Percentiles rank a stretch among this genome's conserved stretches.
Evolutionary conservation across 2,888 invertebrate genomes (phyloP).

Genomic region (Trimorus sp.): DNA sequence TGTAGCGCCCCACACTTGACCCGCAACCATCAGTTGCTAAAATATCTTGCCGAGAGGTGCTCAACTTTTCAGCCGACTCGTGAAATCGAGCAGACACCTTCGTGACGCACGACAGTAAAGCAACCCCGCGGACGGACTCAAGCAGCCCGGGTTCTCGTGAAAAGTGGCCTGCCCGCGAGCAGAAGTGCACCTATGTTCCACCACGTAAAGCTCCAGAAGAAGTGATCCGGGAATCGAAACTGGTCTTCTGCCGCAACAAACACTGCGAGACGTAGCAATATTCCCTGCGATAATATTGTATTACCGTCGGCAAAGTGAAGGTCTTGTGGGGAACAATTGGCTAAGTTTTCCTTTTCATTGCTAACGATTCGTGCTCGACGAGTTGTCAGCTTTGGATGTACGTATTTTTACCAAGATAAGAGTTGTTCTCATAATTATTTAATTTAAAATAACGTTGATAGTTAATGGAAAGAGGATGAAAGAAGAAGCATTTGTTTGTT

Average conservation of each 20-base stretch:
- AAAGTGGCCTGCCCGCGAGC: slow-evolving; percentile 51
- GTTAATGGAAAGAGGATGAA: background rate
- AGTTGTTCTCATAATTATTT: too few relatives aligned
- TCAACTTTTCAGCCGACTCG: slow-evolving; percentile 65
- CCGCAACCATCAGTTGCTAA: slow-evolving; percentile 72
- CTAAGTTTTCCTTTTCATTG: too few relatives aligned
- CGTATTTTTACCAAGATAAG: too few relatives aligned
- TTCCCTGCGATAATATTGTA: slow-evolving; percentile 1
- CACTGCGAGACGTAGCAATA: background rate
- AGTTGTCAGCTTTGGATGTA: too few relatives aligned
- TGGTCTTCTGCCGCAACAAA: slow-evolving; percentile 36
- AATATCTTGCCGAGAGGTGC: slow-evolving; percentile 74
- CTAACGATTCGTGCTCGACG: too few relatives aligned
- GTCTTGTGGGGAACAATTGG: slow-evolving; percentile 37
- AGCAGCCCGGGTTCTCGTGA: slow-evolving; percentile 45
- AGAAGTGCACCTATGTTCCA: slow-evolving; percentile 65
- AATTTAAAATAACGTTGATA: background rate
- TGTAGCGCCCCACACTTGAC: slow-evolving; percentile 70
- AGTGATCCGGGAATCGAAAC: slow-evolving; percentile 65
- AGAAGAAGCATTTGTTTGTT: background rate
- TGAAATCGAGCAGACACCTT: slow-evolving; percentile 59
- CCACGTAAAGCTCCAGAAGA: slow-evolving; percentile 59
- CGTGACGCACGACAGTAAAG: slow-evolving; percentile 72
- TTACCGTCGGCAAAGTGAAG: slow-evolving; percentile 6
- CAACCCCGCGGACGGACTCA: slow-evolving; percentile 37